Conservation (phyloP, 2,888 invertebrate species). For the Archips xylosteana region DNA sequence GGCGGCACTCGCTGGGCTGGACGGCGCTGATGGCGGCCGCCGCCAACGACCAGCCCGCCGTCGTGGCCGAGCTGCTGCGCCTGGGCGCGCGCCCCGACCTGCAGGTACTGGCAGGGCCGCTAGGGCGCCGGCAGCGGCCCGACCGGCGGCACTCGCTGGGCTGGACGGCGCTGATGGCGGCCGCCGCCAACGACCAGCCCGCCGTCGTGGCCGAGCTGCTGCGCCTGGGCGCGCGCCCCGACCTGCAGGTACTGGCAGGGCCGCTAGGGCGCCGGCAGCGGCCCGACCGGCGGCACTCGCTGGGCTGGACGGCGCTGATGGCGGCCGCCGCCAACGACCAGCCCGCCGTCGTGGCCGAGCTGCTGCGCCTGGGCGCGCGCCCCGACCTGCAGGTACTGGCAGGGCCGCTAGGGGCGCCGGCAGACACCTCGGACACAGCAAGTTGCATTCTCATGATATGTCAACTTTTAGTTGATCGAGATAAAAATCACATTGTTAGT, state of each 20-base stretch:
- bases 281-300: constrained; percentile 89
- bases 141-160: constrained; percentile 92
- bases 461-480: too few relatives aligned
- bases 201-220: constrained; percentile 87
- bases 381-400: constrained; percentile 88
- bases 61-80: constrained; percentile 87
- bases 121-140: constrained; percentile 71
- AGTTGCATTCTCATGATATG: too few relatives aligned
- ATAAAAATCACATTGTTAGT: too few relatives aligned
- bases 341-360: constrained; percentile 83
- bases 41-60: constrained; percentile 89
- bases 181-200: constrained; percentile 91
- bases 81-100: constrained; percentile 92
- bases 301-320: constrained; percentile 96
- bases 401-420: too few relatives aligned
- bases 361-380: constrained; percentile 92
- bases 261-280: constrained; percentile 61
- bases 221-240: constrained; percentile 92
- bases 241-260: constrained; percentile 85
- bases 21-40: constrained; percentile 94
- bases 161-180: constrained; percentile 95
- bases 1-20: constrained; percentile 93
- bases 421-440: too few relatives aligned
- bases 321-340: constrained; percentile 93
- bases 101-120: constrained; percentile 71